These are phyloP conservation scores for Diploscapter pachys DNA, from an alignment of 1,140 invertebrate species.

Conservation along the genomic window DNA sequence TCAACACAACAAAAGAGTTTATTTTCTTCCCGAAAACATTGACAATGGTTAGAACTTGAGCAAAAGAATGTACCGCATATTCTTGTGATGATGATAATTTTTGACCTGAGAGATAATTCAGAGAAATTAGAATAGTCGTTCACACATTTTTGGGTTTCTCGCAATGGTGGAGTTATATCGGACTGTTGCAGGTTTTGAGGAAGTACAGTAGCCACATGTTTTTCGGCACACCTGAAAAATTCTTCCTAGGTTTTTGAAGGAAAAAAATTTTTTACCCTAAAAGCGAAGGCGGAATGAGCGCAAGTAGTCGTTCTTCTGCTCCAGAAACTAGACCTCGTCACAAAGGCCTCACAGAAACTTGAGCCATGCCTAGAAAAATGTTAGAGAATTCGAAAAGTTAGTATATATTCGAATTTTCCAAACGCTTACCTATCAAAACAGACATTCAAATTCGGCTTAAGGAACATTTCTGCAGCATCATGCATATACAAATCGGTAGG, in stretches of 20 bases:
- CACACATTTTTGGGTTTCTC: conserved; percentile 29
- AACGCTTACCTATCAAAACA: conserved; percentile 33
- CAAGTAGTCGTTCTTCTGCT: conserved; percentile 31
- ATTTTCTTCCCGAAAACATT: too few species aligned
- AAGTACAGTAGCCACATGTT: conserved; percentile 44
- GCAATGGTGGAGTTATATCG: conserved; percentile 34
- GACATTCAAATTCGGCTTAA: conserved; percentile 14
- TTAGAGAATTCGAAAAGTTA: conserved; percentile 29
- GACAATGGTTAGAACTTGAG: too few species aligned
- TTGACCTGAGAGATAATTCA: too few species aligned
- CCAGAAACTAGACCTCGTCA: conserved; percentile 34
- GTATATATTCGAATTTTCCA: not conserved
- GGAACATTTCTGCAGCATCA: not conserved
- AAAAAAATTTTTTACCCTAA: conserved; percentile 14
- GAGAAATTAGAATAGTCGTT: conserved; percentile 23
- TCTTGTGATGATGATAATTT: too few species aligned
- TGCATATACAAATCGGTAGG: not conserved
- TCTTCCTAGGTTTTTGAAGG: too few species aligned
- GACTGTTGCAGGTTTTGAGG: conserved; percentile 34
- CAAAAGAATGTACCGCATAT: too few species aligned
- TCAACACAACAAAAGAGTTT: too few species aligned
- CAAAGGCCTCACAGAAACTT: conserved; percentile 36
- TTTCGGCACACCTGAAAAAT: conserved; percentile 31
- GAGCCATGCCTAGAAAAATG: conserved; percentile 25
- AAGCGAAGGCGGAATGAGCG: conserved; percentile 38